Evolutionary conservation across 2,888 invertebrate species (phyloP), one percentile per base, ranked within the genome.

Genomic region (Psylliodes chrysocephalus): DNA sequence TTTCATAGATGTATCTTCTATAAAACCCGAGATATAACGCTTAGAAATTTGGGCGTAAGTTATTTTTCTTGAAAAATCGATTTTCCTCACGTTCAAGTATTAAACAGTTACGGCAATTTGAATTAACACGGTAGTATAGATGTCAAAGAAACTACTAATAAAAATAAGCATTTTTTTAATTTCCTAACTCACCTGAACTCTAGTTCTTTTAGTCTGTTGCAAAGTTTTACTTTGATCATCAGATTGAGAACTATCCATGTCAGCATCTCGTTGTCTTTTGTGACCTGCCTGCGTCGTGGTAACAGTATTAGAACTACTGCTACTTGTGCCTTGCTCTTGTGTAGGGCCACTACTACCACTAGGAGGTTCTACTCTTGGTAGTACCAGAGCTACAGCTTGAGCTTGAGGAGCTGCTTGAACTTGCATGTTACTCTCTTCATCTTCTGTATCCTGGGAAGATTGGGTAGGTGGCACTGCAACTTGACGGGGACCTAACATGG

Each of bases 281-380:
- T 86, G 85, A 1, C 85, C 84, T 0, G 87, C 86, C 75, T 90
- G 90, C 0, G 89, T 88, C 0, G 90, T 90, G 33, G 89, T 90
- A 0, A 90, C 90, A 2, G 88, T 89, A 73, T 87, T 90, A 12
- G 88, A 89, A 42, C 88, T 88, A 28, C 80, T 79, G 35, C 77
- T 77, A 51, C 79, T 80, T 1, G 66, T 67, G 17, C 69, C 77
- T 40, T 82, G 82, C 55, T 83, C 83, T 76, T 79, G 69, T 71
- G 84, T 75, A 65, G 82, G 65, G 73, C 75, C 72, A 77, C 83
- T 67, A 18, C 44, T 44, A n/a, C 46, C 46, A 78, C 84, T 84
- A 1, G 89, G 89, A 73, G 89, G 89, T 72, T 91, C 91, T 59
- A 89, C 86, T 61, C 91, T 86, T 0, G 91, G 91, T 73, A 90